These are phyloP conservation scores for Rhipidura dahli DNA, from an alignment of 2,113 vertebrate genomes.

Conservation along the genomic window DNA sequence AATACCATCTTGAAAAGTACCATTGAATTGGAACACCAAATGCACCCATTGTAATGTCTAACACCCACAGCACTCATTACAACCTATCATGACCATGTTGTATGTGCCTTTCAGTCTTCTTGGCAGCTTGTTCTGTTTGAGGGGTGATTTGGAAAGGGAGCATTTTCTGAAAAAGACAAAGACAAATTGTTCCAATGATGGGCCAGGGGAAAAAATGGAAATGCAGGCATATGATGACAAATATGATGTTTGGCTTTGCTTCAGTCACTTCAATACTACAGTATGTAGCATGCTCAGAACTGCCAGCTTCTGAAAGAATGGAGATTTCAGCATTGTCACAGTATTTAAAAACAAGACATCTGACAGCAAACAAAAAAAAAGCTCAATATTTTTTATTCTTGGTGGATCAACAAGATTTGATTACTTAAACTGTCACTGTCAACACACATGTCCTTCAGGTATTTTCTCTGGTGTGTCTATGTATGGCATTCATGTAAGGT, in stretches of 20 bases:
- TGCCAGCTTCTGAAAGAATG: not conserved
- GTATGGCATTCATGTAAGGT: not conserved
- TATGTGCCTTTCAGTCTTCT: not conserved
- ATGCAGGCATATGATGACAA: not conserved
- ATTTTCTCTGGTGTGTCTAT: not conserved
- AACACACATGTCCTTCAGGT: not conserved
- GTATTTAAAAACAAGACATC: not conserved
- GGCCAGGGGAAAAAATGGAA: not conserved
- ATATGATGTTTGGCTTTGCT: not conserved
- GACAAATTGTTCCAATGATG: slow-evolving; percentile 5
- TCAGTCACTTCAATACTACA: not conserved
- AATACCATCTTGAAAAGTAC: not conserved
- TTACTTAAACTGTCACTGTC: not conserved
- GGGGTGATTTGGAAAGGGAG: not conserved
- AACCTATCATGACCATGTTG: not conserved
- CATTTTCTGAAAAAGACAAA: not conserved
- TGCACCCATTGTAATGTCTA: not conserved
- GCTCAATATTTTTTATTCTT: not conserved
- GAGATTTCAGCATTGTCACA: not conserved
- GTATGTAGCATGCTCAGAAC: not conserved
- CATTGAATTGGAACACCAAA: not conserved
- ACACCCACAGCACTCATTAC: not conserved
- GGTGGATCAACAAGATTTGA: not conserved
- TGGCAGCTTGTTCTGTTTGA: slow-evolving; percentile 6
- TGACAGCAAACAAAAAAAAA: not conserved